A percentile compares a stretch with the other conserved stretches of the same genome.
Conservation (phyloP, 2,797 vertebrate species). For the Gymnothorax reevesii region DNA sequence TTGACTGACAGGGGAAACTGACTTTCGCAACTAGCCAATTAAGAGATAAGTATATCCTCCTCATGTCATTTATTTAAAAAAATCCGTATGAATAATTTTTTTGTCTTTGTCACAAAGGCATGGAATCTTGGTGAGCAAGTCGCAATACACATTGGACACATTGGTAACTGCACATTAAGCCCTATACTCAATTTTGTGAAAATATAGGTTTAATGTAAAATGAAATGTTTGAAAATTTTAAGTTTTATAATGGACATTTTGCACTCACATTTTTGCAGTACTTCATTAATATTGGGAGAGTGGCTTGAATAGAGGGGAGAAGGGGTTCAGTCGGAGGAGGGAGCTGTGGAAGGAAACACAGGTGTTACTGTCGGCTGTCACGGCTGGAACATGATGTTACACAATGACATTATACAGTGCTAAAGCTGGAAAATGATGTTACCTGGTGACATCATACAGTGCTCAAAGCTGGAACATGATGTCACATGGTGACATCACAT, state of each 20-base stretch:
- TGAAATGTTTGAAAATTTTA: too few relatives aligned
- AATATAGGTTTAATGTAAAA: too few relatives aligned
- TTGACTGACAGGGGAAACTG: too few relatives aligned
- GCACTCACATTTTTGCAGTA: conserved; percentile 62
- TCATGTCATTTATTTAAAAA: too few relatives aligned
- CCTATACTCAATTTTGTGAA: too few relatives aligned
- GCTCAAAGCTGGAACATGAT: background rate
- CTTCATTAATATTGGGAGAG: conserved; percentile 57
- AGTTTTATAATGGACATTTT: background rate
- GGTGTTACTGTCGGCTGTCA: background rate
- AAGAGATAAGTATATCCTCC: too few relatives aligned
- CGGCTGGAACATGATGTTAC: background rate
- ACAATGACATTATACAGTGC: background rate
- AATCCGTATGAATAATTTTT: too few relatives aligned
- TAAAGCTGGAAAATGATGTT: background rate
- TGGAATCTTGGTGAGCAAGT: too few relatives aligned
- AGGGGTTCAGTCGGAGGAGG: conserved; percentile 48
- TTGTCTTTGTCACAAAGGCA: too few relatives aligned
- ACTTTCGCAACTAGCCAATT: too few relatives aligned
- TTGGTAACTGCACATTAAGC: too few relatives aligned
- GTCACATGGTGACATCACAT: background rate
- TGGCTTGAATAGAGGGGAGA: conserved; percentile 50
- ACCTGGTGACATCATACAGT: background rate
- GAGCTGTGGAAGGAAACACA: conserved; percentile 43
- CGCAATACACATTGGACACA: too few relatives aligned